Evolutionary conservation across 2,888 invertebrate species (phyloP).

Genomic region (Notodonta ziczac): DNA sequence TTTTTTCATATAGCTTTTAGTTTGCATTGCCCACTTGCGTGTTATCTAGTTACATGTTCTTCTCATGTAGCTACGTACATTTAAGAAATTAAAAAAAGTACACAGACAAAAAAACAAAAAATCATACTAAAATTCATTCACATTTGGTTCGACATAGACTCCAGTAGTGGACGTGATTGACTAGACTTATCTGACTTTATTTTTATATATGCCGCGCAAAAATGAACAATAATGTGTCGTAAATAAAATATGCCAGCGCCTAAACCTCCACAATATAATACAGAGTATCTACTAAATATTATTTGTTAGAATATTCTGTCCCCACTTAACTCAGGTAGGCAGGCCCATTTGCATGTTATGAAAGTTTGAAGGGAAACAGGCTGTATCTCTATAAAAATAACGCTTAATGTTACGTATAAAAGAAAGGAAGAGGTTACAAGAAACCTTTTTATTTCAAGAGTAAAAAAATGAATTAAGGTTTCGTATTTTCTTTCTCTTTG

Average conservation of each 20-base stretch:
- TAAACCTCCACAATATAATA: background rate
- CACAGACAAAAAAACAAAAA: background rate
- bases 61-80: too few species aligned
- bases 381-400: background rate
- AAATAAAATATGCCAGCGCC: background rate
- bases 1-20: too few species aligned
- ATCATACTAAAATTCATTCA: background rate
- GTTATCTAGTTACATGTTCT: too few species aligned
- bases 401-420: constrained; percentile 1
- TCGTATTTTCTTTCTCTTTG: too few species aligned
- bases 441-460: background rate
- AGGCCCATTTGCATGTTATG: background rate
- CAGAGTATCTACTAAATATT: background rate
- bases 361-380: background rate
- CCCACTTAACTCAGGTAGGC: constrained; percentile 2
- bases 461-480: too few species aligned
- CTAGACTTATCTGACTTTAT: background rate
- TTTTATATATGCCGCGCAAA: background rate
- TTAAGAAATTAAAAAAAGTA: background rate
- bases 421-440: background rate
- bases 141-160: background rate
- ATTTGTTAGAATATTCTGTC: background rate
- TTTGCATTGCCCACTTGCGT: too few species aligned
- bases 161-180: background rate
- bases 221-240: background rate